Evolutionary conservation across 1,140 invertebrate genomes (phyloP), one percentile per base, ranked within the genome.

Genomic region (Mylabris phalerata): DNA sequence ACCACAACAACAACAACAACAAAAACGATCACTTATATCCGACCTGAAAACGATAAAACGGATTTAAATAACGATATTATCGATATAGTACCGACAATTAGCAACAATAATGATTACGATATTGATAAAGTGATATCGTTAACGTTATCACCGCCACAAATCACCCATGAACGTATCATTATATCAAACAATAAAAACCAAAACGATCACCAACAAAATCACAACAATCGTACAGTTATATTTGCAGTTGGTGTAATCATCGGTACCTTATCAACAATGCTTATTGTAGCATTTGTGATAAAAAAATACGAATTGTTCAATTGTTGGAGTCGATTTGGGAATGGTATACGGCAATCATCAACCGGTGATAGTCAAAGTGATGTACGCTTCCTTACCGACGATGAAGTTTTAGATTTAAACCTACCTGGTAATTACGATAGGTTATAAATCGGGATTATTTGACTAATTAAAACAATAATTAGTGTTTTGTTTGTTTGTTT

Each of bases 351-450:
- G 9, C 39, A 57, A 13, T 48, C 55, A 42, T 43, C 55, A 13
- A 67, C 64, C 19, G 67, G 69, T 1, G 70, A 72, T 41, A 71
- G 69, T 56, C 69, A 72, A 49, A 80, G 79, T 55, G 80, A 82
- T 55, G 80, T 82, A 0, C 68, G 79, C 50, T 82, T 78, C 64
- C 68, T 82, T 9, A 80, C 80, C 1, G 75, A 75, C 1, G 78
- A 81, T 48, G 80, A 82, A 63, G 67, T 77, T 3, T 66, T 82
- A 3, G 79, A 82, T 61, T 80, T 82, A 62, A 77, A 70, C 60
- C 51, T 81, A 9, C 76, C 77, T 2, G 74, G 71, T 24, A 48
- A 59, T 24, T 65, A 66, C 46, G 52, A 55, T 19, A 54, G 19
- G 9, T 48, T 55, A 44, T 55, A 24, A 55, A 10, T 11, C 1